These are phyloP conservation scores for Bombus consobrinus DNA, from an alignment of 1,140 invertebrate genomes.

Conservation along the genomic window DNA sequence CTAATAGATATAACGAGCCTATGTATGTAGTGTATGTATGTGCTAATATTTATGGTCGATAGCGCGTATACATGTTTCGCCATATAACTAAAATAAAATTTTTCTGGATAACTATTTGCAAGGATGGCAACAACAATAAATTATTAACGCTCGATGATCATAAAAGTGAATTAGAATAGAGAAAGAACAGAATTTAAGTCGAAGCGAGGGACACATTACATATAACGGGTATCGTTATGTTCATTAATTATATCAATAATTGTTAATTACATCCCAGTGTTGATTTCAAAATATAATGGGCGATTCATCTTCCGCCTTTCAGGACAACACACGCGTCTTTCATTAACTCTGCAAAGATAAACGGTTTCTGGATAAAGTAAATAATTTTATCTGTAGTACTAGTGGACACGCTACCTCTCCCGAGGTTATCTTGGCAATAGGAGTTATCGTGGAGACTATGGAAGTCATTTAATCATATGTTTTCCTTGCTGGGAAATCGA, in stretches of 20 bases:
- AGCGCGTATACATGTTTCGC: too few species aligned
- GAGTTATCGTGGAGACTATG: constrained; percentile 32
- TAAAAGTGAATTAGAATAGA: neutral
- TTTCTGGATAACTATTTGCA: neutral
- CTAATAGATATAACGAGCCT: too few species aligned
- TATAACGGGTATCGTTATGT: neutral
- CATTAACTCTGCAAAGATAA: constrained; percentile 17
- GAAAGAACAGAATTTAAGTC: neutral
- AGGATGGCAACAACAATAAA: neutral
- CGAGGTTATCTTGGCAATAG: constrained; percentile 26
- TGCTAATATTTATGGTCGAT: too few species aligned
- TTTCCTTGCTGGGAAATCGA: neutral
- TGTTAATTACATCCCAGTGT: neutral
- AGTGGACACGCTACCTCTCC: neutral
- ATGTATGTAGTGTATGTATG: too few species aligned
- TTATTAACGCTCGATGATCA: too few species aligned
- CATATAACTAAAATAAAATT: too few species aligned
- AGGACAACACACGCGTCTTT: neutral
- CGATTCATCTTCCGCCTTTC: constrained; percentile 3
- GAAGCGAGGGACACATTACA: neutral
- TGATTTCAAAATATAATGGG: neutral
- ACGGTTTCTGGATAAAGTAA: constrained; percentile 2
- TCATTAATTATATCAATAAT: neutral
- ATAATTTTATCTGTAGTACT: constrained; percentile 50
- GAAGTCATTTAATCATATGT: constrained; percentile 16